Base-by-base conservation (phyloP, 2,797 vertebrate species). In the Rhinophrynus dorsalis region DNA sequence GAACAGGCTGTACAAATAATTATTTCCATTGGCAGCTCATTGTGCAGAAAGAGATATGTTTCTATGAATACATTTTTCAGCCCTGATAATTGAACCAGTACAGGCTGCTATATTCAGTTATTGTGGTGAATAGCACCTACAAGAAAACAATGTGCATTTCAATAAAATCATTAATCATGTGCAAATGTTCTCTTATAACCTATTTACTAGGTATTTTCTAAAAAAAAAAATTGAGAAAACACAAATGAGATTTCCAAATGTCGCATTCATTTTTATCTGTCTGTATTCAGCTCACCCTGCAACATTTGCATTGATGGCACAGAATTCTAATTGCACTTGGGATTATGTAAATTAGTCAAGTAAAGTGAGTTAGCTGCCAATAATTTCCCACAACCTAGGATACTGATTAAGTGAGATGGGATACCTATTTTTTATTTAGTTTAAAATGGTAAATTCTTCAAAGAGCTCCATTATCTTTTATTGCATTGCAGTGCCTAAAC, bases 181-280 rank as follows among this genome's bases (percentile, higher is more conserved):
- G 60, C 42, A 64, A 58, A 63, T 58, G 13, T 50, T 10, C 33
- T 26, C 40, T 50, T 64, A 64, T 40, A 38, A 72, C 42, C 52
- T 37, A 58, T 64, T 64, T 58, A 64, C 64, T 58, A 64, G 47
- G 30, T 63, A 56, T 56, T 40, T 29, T 47, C 12, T 63, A 62
- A 51, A 30, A 54, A 27, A 70, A 62, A 51, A 33, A 63, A 37
- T 32, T n/a, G 17, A 3, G 17, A 40, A 64, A 64, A 64, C 52
- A 51, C 60, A 64, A 48, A 13, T 40, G 68, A 58, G 60, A 64
- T 57, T 72, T 64, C 32, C 8, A 72, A 71, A 71, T 63, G 59
- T 56, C 42, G 12, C 44, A 42, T 72, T 72, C 44, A 64, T 72
- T 64, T 72, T 64, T 72, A 72, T 64, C 68, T 70, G 68, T 70